Conservation (phyloP, 1,140 invertebrate species). For the Eurosta solidaginis region DNA sequence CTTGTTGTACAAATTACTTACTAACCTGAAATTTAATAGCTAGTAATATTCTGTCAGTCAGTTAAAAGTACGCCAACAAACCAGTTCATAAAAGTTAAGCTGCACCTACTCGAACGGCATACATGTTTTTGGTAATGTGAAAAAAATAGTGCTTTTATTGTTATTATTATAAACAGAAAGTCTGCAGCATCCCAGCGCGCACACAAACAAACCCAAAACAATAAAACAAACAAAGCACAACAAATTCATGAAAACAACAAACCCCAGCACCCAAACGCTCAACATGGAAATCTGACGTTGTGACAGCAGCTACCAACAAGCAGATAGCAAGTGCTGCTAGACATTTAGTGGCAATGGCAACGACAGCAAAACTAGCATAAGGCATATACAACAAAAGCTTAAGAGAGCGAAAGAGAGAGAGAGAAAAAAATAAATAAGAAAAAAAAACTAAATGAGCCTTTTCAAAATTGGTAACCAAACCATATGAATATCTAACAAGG, state of each 20-base stretch:
- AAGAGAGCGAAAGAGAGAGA: not conserved
- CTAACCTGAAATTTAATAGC: not conserved
- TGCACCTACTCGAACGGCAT: not conserved
- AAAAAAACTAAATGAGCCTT: not conserved
- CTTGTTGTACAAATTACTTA: not conserved
- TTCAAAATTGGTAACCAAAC: not conserved
- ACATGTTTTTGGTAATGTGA: not conserved
- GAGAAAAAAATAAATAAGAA: not conserved
- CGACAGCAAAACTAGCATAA: slow-evolving; percentile 1
- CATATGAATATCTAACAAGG: not conserved
- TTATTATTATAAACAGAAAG: not conserved
- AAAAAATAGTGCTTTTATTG: no score
- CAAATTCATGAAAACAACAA: no score
- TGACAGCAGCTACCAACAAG: slow-evolving; percentile 15
- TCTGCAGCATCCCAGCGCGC: no score
- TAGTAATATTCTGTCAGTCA: not conserved
- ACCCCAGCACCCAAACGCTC: not conserved
- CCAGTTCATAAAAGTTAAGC: not conserved
- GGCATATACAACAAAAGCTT: not conserved
- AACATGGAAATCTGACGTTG: slow-evolving; percentile 16
- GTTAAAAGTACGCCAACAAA: not conserved
- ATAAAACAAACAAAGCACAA: not conserved
- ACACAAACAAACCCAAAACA: not conserved
- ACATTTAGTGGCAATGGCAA: slow-evolving; percentile 13
- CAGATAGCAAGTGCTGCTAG: slow-evolving; percentile 6